phyloP scores from a whole-genome alignment of 2,888 invertebrate species.

The Spodoptera littoralis region DNA sequence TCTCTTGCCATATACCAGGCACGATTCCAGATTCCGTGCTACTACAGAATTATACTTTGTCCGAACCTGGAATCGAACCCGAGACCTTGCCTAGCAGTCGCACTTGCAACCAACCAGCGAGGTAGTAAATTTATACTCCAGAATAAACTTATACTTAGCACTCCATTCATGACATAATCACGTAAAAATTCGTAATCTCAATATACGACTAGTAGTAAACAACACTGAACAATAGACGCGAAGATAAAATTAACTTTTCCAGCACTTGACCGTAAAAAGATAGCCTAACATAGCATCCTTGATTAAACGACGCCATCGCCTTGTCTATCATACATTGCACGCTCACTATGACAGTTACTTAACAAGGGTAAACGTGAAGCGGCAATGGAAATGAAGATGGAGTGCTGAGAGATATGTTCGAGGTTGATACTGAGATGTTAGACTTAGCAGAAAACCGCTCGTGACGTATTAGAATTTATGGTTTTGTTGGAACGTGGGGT shows the following conservation, averaged over 20 bases:
- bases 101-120: too few species aligned
- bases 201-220: conserved; percentile 54
- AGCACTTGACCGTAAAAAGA: conserved; percentile 42
- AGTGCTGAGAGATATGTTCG: not conserved
- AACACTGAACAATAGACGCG: conserved; percentile 44
- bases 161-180: conserved; percentile 22
- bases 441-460: conserved; percentile 39
- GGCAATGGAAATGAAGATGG: conserved; percentile 1
- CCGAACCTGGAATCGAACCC: too few species aligned
- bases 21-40: too few species aligned
- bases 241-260: conserved; percentile 54
- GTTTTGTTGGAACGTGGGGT: conserved; percentile 5
- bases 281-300: conserved; percentile 13
- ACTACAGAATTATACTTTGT: too few species aligned
- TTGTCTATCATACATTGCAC: not conserved
- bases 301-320: not conserved
- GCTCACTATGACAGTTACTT: not conserved
- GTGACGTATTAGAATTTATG: conserved; percentile 50
- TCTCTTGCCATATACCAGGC: too few species aligned
- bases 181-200: conserved; percentile 29
- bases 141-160: not conserved
- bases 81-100: too few species aligned
- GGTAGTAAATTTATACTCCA: too few species aligned
- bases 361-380: not conserved
- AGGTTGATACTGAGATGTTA: conserved; percentile 15